Percentiles rank a stretch among this genome's conserved stretches.
Evolutionary conservation across 2,888 invertebrate species (phyloP).

Genomic region (Erebia palarica): DNA sequence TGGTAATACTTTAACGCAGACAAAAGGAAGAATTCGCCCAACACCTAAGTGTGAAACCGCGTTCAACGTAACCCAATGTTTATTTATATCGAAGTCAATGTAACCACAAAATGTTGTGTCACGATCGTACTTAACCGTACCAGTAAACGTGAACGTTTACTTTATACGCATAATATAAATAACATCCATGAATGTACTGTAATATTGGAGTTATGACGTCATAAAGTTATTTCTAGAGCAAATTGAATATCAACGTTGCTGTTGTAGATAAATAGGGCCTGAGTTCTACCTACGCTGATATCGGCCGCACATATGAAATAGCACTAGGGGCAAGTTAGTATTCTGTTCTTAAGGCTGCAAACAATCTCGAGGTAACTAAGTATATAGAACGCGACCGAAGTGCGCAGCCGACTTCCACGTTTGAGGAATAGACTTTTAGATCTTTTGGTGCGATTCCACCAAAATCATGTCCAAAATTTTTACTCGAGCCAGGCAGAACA

Average conservation of each 20-base stretch:
- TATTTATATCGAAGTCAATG: slow-evolving; percentile 50
- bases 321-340: too few relatives aligned
- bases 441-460: too few relatives aligned
- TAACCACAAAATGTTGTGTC: slow-evolving; percentile 54
- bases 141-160: slow-evolving; percentile 33
- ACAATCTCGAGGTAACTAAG: too few relatives aligned
- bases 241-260: neutral
- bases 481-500: too few relatives aligned
- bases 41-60: slow-evolving; percentile 36
- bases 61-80: slow-evolving; percentile 31
- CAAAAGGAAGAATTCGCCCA: slow-evolving; percentile 15
- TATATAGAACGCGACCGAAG: too few relatives aligned
- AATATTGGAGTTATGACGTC: slow-evolving; percentile 14
- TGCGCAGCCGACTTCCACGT: too few relatives aligned
- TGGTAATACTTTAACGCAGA: neutral
- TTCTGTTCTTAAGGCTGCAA: too few relatives aligned
- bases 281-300: neutral
- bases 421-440: too few relatives aligned
- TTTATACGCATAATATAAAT: slow-evolving; percentile 33
- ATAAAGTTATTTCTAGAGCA: slow-evolving; percentile 6
- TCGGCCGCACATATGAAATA: too few relatives aligned
- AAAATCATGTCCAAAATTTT: too few relatives aligned
- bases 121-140: slow-evolving; percentile 45
- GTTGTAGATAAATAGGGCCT: slow-evolving; percentile 1
- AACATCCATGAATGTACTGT: slow-evolving; percentile 10